Evolutionary conservation across 1,140 invertebrate species (phyloP), one percentile per base, ranked within the genome.

Genomic region (Ephestia elutella): DNA sequence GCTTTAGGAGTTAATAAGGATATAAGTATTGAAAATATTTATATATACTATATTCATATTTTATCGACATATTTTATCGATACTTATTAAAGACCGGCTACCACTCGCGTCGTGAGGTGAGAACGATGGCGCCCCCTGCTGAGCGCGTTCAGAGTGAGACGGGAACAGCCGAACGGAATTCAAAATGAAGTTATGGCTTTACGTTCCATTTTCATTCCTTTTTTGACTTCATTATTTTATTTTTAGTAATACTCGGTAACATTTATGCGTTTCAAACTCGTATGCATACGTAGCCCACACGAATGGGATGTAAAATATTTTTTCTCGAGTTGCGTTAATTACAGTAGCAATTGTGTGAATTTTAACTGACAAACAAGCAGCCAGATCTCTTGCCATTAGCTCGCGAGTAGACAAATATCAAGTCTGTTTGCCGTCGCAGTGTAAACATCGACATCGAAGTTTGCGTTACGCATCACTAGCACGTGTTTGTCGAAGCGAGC

Each of bases 401-500:
- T 80, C 59, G 73, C 64, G 72, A 71, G 75, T 74, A 73, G 71
- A 78, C 82, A 88, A 88, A 86, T 78, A 84, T 82, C 79, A 73
- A 85, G 70, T 73, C 74, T 86, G 82, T 88, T 88, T 88, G 73
- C 78, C 68, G 78, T 86, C 73, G 65, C 66, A 62, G 72, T 60
- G 80, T 78, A 83, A 87, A 87, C 75, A 88, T 86, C 86, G 86
- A 86, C 81, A 81, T 72, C 68, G 66, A 65, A 76, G 82, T 86
- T 88, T 86, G 86, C 82, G 86, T 86, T 88, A 85, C 82, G 86
- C 86, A 88, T 88, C 86, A 88, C 86, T 86, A 88, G 75, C 73
- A 57, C 65, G 66, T 87, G 80, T 88, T 86, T 87, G 78, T 62
- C 65, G 65, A 74, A 60, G 71, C 71, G 69, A 71, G 61, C 21